A percentile compares a stretch with the other conserved stretches of the same genome.
Conservation (phyloP, 2,113 vertebrate species). For the Sprattus sprattus region DNA sequence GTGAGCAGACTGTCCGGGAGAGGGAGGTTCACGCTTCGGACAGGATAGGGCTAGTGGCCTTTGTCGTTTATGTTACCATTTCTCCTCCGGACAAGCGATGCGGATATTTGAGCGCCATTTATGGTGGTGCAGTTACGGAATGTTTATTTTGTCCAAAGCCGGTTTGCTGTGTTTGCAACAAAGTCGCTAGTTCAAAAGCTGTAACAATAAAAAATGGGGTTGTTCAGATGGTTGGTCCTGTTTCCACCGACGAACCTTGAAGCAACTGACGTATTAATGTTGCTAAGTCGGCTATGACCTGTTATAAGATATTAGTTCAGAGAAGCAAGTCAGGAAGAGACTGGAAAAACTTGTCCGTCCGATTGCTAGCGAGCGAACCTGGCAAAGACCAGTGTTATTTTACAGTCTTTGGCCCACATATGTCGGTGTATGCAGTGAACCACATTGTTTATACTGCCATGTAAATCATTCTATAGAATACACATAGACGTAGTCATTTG, state of each 20-base stretch:
- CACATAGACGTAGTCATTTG: background rate
- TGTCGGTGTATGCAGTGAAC: background rate
- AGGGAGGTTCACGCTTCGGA: constrained; percentile 50
- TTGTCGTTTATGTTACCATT: background rate
- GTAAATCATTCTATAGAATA: background rate
- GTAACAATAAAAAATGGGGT: background rate
- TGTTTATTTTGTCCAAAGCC: background rate
- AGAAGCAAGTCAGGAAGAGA: background rate
- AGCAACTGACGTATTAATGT: background rate
- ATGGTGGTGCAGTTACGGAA: background rate
- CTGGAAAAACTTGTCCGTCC: background rate
- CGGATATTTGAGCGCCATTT: background rate
- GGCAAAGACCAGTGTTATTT: background rate
- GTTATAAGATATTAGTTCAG: background rate
- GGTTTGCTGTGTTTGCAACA: background rate
- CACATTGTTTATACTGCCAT: background rate
- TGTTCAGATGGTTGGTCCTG: background rate
- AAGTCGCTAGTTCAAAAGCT: background rate
- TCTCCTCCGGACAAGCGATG: background rate
- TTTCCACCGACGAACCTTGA: background rate
- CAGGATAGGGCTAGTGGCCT: constrained; percentile 29
- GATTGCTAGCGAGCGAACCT: background rate
- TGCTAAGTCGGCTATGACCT: background rate
- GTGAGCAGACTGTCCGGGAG: constrained; percentile 67
- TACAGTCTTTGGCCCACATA: too few relatives aligned